Percentiles rank a stretch among this genome's conserved stretches.
Conservation (phyloP, 2,797 vertebrate species). For the Neosilurus mollespiculum region DNA sequence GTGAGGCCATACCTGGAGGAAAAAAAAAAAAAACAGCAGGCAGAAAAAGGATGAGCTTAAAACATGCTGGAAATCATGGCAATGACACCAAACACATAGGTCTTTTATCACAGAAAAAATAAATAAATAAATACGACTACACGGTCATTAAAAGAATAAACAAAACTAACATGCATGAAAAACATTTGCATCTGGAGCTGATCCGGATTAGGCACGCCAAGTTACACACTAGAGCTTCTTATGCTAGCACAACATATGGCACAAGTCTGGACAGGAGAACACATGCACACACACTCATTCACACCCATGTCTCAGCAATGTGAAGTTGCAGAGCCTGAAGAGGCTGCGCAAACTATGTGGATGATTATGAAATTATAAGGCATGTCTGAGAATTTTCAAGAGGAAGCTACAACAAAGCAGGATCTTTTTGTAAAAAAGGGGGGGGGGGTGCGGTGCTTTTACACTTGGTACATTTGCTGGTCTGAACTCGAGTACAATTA, state of each 20-base stretch:
- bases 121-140: neutral
- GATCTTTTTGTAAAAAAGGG: neutral
- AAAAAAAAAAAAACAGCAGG: neutral
- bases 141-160: neutral
- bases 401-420: neutral
- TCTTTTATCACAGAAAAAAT: neutral
- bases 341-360: conserved; percentile 1
- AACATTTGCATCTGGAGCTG: neutral
- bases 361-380: conserved; percentile 27
- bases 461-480: neutral
- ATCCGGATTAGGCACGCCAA: conserved; percentile 40
- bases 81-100: neutral
- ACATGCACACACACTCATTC: conserved; percentile 15
- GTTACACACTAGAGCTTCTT: conserved; percentile 47
- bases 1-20: conserved; percentile 94
- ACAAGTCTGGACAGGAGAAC: conserved; percentile 52
- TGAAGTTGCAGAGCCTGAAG: conserved; percentile 1
- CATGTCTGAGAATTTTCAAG: conserved; percentile 20
- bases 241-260: conserved; percentile 54
- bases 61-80: neutral
- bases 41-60: neutral
- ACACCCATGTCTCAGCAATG: neutral
- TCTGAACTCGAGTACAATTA: neutral
- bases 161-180: neutral
- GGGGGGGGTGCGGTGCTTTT: neutral